Evolutionary conservation across 2,113 vertebrate species (phyloP).

Genomic region (Cervus canadensis): DNA sequence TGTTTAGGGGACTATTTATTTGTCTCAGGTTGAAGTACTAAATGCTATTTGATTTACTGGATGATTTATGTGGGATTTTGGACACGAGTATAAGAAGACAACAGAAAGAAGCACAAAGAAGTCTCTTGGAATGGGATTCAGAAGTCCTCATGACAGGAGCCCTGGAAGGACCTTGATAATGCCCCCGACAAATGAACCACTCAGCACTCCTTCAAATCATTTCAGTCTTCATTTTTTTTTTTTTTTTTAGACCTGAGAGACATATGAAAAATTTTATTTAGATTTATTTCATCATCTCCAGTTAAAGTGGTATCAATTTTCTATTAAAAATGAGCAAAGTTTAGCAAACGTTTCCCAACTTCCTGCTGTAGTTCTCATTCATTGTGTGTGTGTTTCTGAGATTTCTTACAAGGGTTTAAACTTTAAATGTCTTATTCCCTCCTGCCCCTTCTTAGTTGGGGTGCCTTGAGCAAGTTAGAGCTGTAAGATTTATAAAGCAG

Average conservation of each 20-base stretch:
- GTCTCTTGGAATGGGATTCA: neutral
- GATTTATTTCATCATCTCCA: neutral
- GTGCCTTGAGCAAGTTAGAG: neutral
- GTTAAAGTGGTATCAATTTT: neutral
- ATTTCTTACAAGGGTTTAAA: neutral
- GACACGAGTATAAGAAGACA: neutral
- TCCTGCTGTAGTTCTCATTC: neutral
- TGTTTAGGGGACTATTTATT: neutral
- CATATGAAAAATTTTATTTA: neutral
- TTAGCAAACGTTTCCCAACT: neutral
- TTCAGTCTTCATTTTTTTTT: neutral
- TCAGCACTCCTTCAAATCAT: neutral
- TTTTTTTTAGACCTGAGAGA: neutral
- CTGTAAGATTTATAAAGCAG: neutral
- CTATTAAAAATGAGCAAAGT: neutral
- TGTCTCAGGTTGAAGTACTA: neutral
- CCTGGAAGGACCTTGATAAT: no score
- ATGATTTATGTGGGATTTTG: neutral
- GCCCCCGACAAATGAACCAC: neutral
- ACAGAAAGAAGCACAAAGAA: neutral
- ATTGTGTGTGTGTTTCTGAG: neutral
- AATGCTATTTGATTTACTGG: neutral
- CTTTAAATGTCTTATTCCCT: neutral
- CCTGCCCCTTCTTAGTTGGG: neutral
- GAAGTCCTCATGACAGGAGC: neutral